phyloP scores from a whole-genome alignment of 2,888 invertebrate genomes.

The Hydrotaea diabolus region DNA sequence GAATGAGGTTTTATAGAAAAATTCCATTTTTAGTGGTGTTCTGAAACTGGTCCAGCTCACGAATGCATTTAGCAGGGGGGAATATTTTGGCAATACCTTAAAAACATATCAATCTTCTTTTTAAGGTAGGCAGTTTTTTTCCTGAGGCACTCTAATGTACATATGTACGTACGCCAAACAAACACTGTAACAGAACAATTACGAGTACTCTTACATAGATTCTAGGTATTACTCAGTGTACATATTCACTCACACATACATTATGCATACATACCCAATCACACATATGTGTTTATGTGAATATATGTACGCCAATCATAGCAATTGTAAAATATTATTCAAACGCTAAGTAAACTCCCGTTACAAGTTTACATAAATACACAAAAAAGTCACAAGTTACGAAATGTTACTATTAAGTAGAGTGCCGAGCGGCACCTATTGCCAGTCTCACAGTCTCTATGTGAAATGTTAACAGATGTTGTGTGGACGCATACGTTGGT shows the following conservation, averaged over 20 bases:
- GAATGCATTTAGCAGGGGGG: too few relatives aligned
- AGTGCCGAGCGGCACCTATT: not conserved
- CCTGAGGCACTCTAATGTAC: too few relatives aligned
- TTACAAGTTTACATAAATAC: not conserved
- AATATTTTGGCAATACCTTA: too few relatives aligned
- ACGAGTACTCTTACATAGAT: not conserved
- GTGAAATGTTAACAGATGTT: conserved; percentile 28
- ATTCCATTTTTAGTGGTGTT: too few relatives aligned
- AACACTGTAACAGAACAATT: not conserved
- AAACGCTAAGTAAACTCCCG: not conserved
- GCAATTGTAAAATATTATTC: not conserved
- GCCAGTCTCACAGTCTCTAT: not conserved
- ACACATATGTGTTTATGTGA: too few relatives aligned
- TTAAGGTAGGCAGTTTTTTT: too few relatives aligned
- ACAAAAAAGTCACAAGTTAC: not conserved
- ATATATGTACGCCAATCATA: too few relatives aligned
- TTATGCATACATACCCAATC: not conserved
- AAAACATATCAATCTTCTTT: too few relatives aligned
- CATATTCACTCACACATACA: not conserved
- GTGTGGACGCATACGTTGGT: conserved; percentile 9
- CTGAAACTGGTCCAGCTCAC: too few relatives aligned
- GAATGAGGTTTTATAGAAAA: too few relatives aligned
- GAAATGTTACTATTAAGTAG: not conserved
- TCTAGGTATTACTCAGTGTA: not conserved
- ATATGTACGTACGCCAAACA: not conserved